Evolutionary conservation across 2,888 invertebrate genomes (phyloP).

Genomic region (Tipula confusa): DNA sequence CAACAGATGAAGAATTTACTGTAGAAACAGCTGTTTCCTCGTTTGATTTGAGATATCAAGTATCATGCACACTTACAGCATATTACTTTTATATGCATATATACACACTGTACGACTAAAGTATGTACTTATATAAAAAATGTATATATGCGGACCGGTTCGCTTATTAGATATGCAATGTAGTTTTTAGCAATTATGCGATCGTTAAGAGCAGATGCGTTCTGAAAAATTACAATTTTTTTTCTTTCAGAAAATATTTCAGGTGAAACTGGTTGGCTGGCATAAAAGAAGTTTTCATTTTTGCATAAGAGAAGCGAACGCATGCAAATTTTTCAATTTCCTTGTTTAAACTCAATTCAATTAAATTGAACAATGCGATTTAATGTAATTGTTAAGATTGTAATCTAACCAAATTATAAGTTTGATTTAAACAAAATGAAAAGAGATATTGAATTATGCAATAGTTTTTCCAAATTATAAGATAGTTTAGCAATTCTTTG

Average conservation of each 20-base stretch:
- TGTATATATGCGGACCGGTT: not conserved
- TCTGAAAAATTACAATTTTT: not conserved
- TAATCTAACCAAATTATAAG: too few relatives aligned
- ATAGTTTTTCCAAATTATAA: too few relatives aligned
- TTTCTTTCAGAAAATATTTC: not conserved
- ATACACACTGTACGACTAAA: not conserved
- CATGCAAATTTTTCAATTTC: not conserved
- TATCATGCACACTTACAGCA: not conserved
- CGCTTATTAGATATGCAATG: not conserved
- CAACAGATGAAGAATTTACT: not conserved
- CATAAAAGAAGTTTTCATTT: not conserved
- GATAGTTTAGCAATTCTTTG: too few relatives aligned
- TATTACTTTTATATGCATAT: not conserved
- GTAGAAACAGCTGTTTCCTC: not conserved
- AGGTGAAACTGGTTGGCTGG: not conserved
- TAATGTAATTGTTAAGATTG: not conserved
- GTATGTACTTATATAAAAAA: not conserved
- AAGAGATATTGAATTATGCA: too few relatives aligned
- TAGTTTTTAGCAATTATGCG: not conserved
- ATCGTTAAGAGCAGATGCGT: not conserved
- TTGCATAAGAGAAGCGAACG: not conserved
- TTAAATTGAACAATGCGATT: not conserved
- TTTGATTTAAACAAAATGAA: too few relatives aligned
- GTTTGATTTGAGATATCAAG: not conserved
- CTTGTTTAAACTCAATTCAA: not conserved